Conservation (phyloP, 2,113 vertebrate genomes). For the Archocentrus centrarchus region DNA sequence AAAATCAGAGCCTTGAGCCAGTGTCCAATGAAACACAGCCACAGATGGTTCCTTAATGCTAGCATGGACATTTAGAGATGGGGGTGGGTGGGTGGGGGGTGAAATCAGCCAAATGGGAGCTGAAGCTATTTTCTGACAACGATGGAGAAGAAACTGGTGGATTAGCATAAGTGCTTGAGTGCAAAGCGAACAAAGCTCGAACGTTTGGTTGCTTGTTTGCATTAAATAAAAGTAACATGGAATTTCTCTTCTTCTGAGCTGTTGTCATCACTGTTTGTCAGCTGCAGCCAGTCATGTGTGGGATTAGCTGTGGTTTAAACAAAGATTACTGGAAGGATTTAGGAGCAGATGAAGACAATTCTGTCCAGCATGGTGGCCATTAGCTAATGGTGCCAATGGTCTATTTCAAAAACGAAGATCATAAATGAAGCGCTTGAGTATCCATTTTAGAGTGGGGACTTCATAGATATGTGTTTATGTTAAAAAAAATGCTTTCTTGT, state of each 20-base stretch:
- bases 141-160: slow-evolving; percentile 25
- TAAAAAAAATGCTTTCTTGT: neutral
- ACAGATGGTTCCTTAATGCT: slow-evolving; percentile 76
- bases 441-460: neutral
- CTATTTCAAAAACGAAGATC: slow-evolving; percentile 1
- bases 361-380: slow-evolving; percentile 51
- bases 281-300: slow-evolving; percentile 21
- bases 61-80: slow-evolving; percentile 64
- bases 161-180: slow-evolving; percentile 40
- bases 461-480: slow-evolving; percentile 3
- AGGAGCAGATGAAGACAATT: slow-evolving; percentile 46
- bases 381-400: slow-evolving; percentile 38
- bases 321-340: slow-evolving; percentile 64
- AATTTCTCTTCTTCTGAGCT: slow-evolving; percentile 2
- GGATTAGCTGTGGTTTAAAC: slow-evolving; percentile 62
- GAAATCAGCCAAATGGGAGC: slow-evolving; percentile 67
- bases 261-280: slow-evolving; percentile 16
- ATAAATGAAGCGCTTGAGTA: neutral
- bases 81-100: slow-evolving; percentile 1
- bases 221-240: slow-evolving; percentile 8
- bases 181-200: slow-evolving; percentile 24
- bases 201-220: neutral
- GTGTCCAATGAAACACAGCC: slow-evolving; percentile 56
- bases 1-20: slow-evolving; percentile 67
- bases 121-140: slow-evolving; percentile 54